Evolutionary conservation across 1,140 invertebrate genomes (phyloP).

Genomic region (Brachionus paranguensis): DNA sequence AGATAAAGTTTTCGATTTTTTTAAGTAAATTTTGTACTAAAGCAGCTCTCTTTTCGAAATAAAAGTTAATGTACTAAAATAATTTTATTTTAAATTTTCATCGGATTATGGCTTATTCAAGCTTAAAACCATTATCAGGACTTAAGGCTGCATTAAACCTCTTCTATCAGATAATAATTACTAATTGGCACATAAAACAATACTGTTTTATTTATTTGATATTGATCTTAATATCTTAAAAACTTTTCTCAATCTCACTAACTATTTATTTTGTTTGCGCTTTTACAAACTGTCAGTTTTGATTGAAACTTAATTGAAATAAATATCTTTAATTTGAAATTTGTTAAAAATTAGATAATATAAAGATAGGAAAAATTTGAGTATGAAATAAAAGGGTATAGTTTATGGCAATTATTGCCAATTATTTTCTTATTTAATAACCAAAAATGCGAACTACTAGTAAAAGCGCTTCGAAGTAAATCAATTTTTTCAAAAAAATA

Average conservation of each 20-base stretch:
- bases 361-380: background rate
- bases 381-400: background rate
- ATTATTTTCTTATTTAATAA: background rate
- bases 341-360: background rate
- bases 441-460: background rate
- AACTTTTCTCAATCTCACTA: background rate
- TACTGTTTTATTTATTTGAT: background rate
- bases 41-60: background rate
- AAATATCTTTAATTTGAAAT: conserved; percentile 27
- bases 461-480: background rate
- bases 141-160: background rate
- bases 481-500: background rate
- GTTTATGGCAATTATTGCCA: background rate
- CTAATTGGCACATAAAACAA: background rate
- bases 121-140: background rate
- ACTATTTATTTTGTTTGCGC: background rate
- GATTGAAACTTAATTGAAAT: conserved; percentile 30
- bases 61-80: background rate
- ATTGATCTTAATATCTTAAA: conserved; percentile 13
- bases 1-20: background rate
- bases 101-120: background rate
- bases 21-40: background rate
- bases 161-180: background rate
- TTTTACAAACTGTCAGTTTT: conserved; percentile 18
- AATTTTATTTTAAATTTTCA: background rate